Conservation (phyloP, 2,888 invertebrate genomes). For the Eupithecia inturbata region DNA sequence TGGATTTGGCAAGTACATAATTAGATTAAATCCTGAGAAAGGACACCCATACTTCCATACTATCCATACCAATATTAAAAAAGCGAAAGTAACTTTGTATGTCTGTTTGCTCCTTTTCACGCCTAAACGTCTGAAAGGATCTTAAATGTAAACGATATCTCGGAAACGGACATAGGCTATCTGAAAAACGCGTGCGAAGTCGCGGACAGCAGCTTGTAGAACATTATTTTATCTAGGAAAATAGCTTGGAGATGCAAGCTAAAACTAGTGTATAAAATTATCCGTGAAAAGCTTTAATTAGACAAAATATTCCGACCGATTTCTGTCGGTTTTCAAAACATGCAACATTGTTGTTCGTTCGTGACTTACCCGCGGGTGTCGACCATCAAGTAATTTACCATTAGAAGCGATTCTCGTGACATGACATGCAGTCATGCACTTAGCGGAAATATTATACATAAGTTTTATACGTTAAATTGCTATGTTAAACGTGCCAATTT, state of each 20-base stretch:
- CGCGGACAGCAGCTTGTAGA: too few species aligned
- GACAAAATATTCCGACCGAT: neutral
- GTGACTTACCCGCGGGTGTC: slow-evolving; percentile 41
- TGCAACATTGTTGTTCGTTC: slow-evolving; percentile 32
- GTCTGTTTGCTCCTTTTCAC: too few species aligned
- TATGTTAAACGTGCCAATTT: slow-evolving; percentile 5
- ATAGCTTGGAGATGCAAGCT: neutral
- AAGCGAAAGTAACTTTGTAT: too few species aligned
- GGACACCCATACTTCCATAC: too few species aligned
- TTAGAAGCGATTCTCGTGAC: slow-evolving; percentile 15
- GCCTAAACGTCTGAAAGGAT: too few species aligned
- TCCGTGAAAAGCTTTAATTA: neutral
- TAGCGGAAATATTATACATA: slow-evolving; percentile 18
- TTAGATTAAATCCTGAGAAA: too few species aligned
- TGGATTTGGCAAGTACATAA: too few species aligned
- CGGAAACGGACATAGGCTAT: too few species aligned
- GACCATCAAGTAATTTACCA: slow-evolving; percentile 32
- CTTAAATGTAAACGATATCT: too few species aligned
- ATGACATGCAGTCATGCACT: slow-evolving; percentile 30
- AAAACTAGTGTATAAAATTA: neutral
- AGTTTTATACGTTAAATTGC: neutral
- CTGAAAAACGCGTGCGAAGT: too few species aligned
- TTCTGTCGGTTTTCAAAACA: neutral
- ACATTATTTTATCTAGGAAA: neutral
- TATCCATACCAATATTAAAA: too few species aligned